phyloP scores from a whole-genome alignment of 1,140 invertebrate species.

The Diabrotica undecimpunctata region DNA sequence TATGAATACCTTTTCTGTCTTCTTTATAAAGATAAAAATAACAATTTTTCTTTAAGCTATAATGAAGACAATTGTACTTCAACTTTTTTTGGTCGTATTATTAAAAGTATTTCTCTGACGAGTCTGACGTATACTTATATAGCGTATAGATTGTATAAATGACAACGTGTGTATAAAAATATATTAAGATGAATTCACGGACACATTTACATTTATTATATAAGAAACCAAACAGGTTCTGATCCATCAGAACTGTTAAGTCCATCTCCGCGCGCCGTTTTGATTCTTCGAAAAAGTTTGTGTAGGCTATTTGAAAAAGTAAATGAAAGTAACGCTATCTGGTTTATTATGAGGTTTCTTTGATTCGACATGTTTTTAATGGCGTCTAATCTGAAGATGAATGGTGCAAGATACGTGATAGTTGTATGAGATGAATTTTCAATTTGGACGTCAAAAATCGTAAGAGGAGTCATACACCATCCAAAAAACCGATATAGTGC shows the following conservation, averaged over 20 bases:
- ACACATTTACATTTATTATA: too few relatives aligned
- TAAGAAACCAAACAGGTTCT: too few relatives aligned
- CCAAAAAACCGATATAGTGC: not conserved
- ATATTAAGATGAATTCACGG: too few relatives aligned
- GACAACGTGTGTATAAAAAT: too few relatives aligned
- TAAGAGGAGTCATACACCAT: conserved; percentile 7
- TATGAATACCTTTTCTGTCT: too few relatives aligned
- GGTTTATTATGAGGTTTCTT: conserved; percentile 18
- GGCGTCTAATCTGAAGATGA: conserved; percentile 11
- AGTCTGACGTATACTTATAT: too few relatives aligned
- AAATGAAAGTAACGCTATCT: conserved; percentile 21
- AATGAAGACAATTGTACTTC: too few relatives aligned
- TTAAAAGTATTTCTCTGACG: too few relatives aligned
- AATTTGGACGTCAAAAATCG: conserved; percentile 19
- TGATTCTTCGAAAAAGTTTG: conserved; percentile 8
- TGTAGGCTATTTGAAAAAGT: conserved; percentile 22
- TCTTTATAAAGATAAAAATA: too few relatives aligned
- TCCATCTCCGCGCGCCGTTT: not conserved
- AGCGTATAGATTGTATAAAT: too few relatives aligned
- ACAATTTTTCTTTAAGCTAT: too few relatives aligned
- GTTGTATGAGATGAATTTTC: conserved; percentile 22
- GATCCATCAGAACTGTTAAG: not conserved
- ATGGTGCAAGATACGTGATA: conserved; percentile 19
- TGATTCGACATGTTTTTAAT: conserved; percentile 20
- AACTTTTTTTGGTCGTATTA: too few relatives aligned